These are phyloP conservation scores for Cirrhinus molitorella DNA, from an alignment of 2,797 vertebrate species.

Conservation along the genomic window DNA sequence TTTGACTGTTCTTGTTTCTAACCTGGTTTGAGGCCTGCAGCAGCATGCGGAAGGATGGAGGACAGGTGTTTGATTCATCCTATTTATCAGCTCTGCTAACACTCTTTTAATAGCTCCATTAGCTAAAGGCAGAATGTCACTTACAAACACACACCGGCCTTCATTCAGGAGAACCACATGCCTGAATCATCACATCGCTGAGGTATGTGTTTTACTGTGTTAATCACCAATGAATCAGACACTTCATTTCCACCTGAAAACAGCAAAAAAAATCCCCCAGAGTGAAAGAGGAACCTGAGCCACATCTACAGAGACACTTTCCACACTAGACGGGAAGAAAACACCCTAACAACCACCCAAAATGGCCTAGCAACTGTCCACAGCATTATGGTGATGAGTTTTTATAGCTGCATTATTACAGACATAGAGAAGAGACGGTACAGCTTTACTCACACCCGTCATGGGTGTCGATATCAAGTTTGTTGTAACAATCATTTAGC, in stretches of 20 bases:
- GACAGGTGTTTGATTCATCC: no score
- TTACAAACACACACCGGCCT: slow-evolving; percentile 53
- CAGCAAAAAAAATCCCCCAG: not conserved
- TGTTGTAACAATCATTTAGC: no score
- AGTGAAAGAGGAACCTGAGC: not conserved
- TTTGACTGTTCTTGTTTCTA: not conserved
- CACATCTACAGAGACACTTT: slow-evolving; percentile 32
- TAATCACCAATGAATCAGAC: not conserved
- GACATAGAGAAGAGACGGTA: no score
- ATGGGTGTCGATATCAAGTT: no score
- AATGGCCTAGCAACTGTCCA: not conserved
- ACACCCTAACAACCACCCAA: not conserved
- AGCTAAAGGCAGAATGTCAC: slow-evolving; percentile 60
- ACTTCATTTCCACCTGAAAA: not conserved
- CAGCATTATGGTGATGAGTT: not conserved
- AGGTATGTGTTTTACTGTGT: not conserved
- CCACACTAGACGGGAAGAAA: not conserved
- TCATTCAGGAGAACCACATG: slow-evolving; percentile 4
- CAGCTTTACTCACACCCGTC: no score
- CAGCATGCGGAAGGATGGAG: not conserved
- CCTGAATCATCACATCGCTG: not conserved
- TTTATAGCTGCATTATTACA: not conserved
- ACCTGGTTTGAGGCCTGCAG: not conserved
- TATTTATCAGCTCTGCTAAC: not conserved
- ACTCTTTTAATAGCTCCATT: slow-evolving; percentile 61